Base-by-base conservation (phyloP, 2,888 invertebrate species). In the Drosophila mimetica region DNA sequence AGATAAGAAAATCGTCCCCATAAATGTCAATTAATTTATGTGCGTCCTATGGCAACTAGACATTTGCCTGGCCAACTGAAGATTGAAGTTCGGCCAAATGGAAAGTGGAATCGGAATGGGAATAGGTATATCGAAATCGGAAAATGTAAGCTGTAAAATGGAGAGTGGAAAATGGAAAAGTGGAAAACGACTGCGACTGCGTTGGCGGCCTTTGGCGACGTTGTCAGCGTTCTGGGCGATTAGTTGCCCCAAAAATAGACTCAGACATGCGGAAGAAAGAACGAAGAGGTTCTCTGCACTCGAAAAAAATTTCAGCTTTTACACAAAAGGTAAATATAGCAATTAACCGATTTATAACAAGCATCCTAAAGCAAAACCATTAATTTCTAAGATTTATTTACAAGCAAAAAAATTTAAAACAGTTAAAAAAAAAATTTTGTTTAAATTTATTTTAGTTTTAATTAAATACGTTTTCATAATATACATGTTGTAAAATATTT, bases 1-100 rank as follows among this genome's bases (percentile, higher is more conserved):
- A 9, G 51, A 32, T 51, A 51, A 34, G 58, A 74, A 67, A 75
- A 61, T 61, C 60, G 76, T 78, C 70, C 59, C 77, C 76, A 80
- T 75, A 75, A 83, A 76, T 71, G 67, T 72, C 76, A 69, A 81
- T 78, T 76, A 81, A 84, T 81, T 81, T 84, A 81, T 83, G 81
- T 75, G 70, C 72, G 71, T 76, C 76, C 77, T 64, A 71, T 75
- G 81, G 81, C 63, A 76, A 74, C 76, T 61, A 25, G 65, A 70
- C 76, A 65, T 60, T 54, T 25, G 32, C 42, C 25, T 42, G 48
- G 18, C 41, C 57, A 39, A 32, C 50, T 44, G 47, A 30, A 42
- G 50, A 60, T 37, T 44, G 51, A 37, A 42, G 42, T 36, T 44
- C 42, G 59, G 28, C 22, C 18, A 18, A 54, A 36, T 52, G 22